Percentiles rank a stretch among this genome's conserved stretches.
phyloP scores from a whole-genome alignment of 2,797 vertebrate species.

The Leuciscus waleckii region DNA sequence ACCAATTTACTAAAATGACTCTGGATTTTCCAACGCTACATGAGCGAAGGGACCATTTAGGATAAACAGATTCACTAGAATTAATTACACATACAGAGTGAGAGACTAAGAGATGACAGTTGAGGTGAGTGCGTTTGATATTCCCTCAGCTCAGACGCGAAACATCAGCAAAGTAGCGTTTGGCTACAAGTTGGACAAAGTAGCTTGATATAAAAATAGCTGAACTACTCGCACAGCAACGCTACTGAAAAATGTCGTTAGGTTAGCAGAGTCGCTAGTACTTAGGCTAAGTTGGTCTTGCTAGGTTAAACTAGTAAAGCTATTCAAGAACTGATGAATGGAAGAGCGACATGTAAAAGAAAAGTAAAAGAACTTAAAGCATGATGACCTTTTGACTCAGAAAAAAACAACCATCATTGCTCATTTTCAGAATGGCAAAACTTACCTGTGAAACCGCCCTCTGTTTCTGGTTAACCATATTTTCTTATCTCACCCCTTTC shows the following conservation, averaged over 20 bases:
- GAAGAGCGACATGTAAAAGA: neutral
- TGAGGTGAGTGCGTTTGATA: neutral
- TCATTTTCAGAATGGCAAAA: constrained; percentile 14
- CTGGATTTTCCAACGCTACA: neutral
- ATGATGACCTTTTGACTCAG: neutral
- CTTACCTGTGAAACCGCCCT: neutral
- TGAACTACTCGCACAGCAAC: neutral
- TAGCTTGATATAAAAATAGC: neutral
- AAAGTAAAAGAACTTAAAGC: neutral
- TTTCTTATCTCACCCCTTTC: constrained; percentile 41
- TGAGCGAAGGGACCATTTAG: neutral
- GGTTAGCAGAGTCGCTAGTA: neutral
- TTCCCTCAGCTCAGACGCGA: neutral
- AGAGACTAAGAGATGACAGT: neutral
- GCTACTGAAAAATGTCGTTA: neutral
- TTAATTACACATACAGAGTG: neutral
- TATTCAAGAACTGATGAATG: neutral
- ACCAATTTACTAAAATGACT: neutral
- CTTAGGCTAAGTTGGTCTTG: neutral
- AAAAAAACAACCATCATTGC: constrained; percentile 3
- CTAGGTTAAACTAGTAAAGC: neutral
- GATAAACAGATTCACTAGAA: neutral
- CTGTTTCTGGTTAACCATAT: constrained; percentile 12
- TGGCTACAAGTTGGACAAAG: neutral
- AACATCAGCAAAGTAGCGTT: neutral